Conservation (phyloP, 1,140 invertebrate genomes). For the Hestina assimilis region DNA sequence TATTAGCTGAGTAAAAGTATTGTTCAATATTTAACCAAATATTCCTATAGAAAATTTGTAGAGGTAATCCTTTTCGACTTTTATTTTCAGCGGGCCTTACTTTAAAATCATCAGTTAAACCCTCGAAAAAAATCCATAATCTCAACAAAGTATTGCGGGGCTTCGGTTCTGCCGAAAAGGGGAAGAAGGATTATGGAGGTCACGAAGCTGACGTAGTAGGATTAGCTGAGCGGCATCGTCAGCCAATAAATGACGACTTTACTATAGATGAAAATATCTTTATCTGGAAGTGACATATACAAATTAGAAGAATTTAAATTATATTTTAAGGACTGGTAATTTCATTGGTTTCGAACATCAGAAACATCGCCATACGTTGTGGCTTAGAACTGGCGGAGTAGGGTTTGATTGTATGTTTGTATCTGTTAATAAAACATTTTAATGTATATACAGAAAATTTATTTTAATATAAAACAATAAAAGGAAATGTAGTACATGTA, state of each 20-base stretch:
- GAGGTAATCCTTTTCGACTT: conserved; percentile 3
- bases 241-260: conserved; percentile 63
- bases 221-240: conserved; percentile 56
- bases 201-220: conserved; percentile 64
- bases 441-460: too few species aligned
- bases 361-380: too few species aligned
- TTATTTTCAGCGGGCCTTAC: conserved; percentile 1
- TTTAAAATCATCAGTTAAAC: conserved; percentile 42
- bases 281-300: conserved; percentile 15
- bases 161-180: conserved; percentile 50
- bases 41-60: not conserved
- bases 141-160: conserved; percentile 46
- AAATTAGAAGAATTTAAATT: not conserved
- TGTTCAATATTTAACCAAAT: not conserved
- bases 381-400: too few species aligned
- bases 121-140: conserved; percentile 43
- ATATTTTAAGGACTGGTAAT: not conserved
- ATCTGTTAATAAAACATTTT: too few species aligned
- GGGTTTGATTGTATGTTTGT: too few species aligned
- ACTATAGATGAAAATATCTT: conserved; percentile 8
- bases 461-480: too few species aligned
- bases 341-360: too few species aligned
- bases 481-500: too few species aligned
- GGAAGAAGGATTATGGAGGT: conserved; percentile 70
- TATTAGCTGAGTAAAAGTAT: too few species aligned